These are phyloP conservation scores for Scyliorhinus canicula DNA, from an alignment of 2,797 vertebrate genomes.

Conservation along the genomic window DNA sequence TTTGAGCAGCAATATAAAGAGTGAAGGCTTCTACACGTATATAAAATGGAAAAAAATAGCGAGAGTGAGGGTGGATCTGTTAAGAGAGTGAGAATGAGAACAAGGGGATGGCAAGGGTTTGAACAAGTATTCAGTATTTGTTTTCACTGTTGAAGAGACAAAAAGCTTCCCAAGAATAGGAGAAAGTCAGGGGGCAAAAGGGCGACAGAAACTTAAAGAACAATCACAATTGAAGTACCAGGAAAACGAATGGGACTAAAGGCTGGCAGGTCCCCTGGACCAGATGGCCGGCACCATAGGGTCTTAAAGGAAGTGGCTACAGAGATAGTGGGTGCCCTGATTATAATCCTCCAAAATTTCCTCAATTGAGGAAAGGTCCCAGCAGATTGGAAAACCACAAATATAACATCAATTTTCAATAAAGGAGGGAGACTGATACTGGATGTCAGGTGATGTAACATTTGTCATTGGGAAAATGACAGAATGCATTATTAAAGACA, in stretches of 20 bases:
- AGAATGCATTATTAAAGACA: not conserved
- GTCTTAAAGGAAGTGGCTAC: not conserved
- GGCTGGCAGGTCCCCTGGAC: not conserved
- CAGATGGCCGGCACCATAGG: not conserved
- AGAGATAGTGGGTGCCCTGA: not conserved
- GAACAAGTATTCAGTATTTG: too few species aligned
- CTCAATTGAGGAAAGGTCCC: not conserved
- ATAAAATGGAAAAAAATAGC: too few species aligned
- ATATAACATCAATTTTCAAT: not conserved
- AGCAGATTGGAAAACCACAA: too few species aligned
- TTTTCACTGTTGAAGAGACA: too few species aligned
- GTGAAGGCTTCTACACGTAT: too few species aligned
- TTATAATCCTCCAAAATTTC: not conserved
- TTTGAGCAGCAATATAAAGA: too few species aligned
- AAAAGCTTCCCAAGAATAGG: too few species aligned
- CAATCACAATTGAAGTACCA: not conserved
- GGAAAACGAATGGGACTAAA: not conserved
- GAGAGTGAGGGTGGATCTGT: too few species aligned
- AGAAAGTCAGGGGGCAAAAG: too few species aligned
- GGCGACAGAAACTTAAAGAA: too few species aligned
- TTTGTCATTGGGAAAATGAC: not conserved
- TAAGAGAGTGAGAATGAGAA: too few species aligned
- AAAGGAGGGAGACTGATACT: not conserved
- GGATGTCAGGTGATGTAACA: not conserved
- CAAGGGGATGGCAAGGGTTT: too few species aligned